Evolutionary conservation across 2,797 vertebrate genomes (phyloP), one percentile per base, ranked within the genome.

Genomic region (Margarornis squamiger): DNA sequence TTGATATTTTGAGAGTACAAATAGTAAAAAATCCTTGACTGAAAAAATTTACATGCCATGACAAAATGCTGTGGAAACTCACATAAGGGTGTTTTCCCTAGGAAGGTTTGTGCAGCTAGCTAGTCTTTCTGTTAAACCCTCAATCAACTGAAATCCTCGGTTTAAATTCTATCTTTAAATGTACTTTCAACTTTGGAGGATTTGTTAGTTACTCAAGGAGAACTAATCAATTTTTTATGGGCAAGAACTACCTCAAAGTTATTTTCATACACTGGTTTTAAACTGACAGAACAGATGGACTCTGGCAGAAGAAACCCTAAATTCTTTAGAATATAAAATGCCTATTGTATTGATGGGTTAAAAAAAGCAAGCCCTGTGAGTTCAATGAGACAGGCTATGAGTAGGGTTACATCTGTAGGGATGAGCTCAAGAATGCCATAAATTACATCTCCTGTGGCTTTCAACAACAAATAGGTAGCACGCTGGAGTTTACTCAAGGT

Each of bases 381-480:
- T 74, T 70, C 36, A 48, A 67, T 41, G 52, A 65, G 30, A 73
- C 38, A 68, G 62, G 14, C 41, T 29, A 32, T 21, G 38, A n/a
- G 52, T 32, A 54, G 30, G 52, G 52, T 54, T 54, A 54, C 41
- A 55, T 70, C 77, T 73, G 27, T 45, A 84, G 48, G 51, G 71
- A 89, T 73, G 77, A 61, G 45, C 74, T 88, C 32, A 88, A 80
- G 61, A 91, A 89, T 65, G 68, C 38, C 78, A 48, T 65, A 77
- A 91, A 83, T 91, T 65, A 58, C 34, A 65, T 49, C 45, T 88
- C 58, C 76, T 22, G 21, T 59, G 70, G 80, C 71, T 93, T 93
- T 80, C 91, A 86, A 74, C 67, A 88, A 57, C 83, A 90, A 92
- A 85, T 32, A 68, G n/a, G 67, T 26, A 71, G 38, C n/a, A n/a